These are phyloP conservation scores for Drosophila rubida DNA, from an alignment of 2,888 invertebrate species.

Conservation along the genomic window DNA sequence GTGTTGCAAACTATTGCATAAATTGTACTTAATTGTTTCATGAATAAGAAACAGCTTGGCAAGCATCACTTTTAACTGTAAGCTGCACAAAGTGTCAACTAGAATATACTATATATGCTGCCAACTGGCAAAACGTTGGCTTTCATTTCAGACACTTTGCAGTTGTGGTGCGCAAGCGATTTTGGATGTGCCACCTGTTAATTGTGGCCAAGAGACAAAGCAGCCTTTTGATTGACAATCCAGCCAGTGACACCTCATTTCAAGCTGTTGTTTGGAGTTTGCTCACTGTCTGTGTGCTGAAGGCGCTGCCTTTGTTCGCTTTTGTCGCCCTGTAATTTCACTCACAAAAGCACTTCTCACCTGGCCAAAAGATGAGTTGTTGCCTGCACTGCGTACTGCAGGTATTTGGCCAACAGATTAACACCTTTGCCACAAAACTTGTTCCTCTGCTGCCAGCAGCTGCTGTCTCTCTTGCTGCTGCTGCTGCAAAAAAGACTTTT, in stretches of 20 bases:
- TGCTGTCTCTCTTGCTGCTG: slow-evolving; percentile 1
- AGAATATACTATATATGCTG: neutral
- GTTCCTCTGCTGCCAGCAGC: slow-evolving; percentile 33
- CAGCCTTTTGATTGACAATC: slow-evolving; percentile 37
- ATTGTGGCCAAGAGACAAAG: slow-evolving; percentile 27
- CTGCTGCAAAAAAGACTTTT: slow-evolving; percentile 25
- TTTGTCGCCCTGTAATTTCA: slow-evolving; percentile 26
- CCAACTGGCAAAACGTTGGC: neutral
- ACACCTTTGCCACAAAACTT: slow-evolving; percentile 65
- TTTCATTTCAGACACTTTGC: slow-evolving; percentile 3
- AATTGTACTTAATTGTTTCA: slow-evolving; percentile 13
- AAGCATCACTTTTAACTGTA: slow-evolving; percentile 4
- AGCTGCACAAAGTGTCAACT: neutral
- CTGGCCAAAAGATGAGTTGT: slow-evolving; percentile 6
- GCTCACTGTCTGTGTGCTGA: neutral
- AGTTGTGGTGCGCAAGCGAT: slow-evolving; percentile 4
- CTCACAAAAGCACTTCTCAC: slow-evolving; percentile 44
- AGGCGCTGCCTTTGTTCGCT: slow-evolving; percentile 49
- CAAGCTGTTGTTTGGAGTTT: neutral
- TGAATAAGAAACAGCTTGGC: slow-evolving; percentile 14
- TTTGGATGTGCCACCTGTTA: slow-evolving; percentile 19
- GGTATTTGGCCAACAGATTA: slow-evolving; percentile 70
- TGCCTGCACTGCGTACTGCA: slow-evolving; percentile 12
- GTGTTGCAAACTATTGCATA: slow-evolving; percentile 2
- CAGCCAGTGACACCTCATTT: slow-evolving; percentile 46